Evolutionary conservation across 2,888 invertebrate genomes (phyloP), one percentile per base, ranked within the genome.

Genomic region (Lasioglossum figueresi): DNA sequence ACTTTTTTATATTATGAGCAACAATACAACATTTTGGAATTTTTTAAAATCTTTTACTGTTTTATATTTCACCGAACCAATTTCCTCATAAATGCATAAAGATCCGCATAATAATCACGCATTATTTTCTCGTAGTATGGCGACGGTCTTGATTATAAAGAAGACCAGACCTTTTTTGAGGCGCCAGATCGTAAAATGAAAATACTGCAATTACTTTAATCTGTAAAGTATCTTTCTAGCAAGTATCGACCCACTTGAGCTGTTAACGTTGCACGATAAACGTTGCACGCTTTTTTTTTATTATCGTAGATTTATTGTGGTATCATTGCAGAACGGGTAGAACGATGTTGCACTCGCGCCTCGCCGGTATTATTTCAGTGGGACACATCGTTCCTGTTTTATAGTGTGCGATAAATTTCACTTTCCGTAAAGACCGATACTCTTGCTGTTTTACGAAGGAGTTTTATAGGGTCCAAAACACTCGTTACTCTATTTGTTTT

Each of bases 371-470:
- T 68, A 52, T 70, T 43, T 48, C 56, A 73, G 48, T 14, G 63
- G 40, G 68, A 23, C 68, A 23, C 68, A 43, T 43, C 56, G 43
- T 79, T 56, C 34, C 16, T 75, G 75, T 59, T 75, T 71, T 80
- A 74, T 43, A 48, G 66, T n/a, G 4, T 8, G 8, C 56, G 34
- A 79, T 74, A 82, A 82, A 82, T 79, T 82, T 80, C 63, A 79
- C 56, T 82, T 73, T 66, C 52, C 43, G 16, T 27, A 0, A 45
- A 45, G 63, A 56, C 73, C 52, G 68, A 79, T 52, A 23, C 66
- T 34, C 34, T 19, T 23, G 66, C 19, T 34, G 66, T 34, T 68
- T 68, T 37, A 37, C 37, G 37, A 68, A 8, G 23, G 23, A 37
- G 23, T 68, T 37, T 37, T 68, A 34, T 23, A 37, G 8, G 68